Conservation (phyloP, 92 coral and sea anemone genomes). For the Bergia sp. region DNA sequence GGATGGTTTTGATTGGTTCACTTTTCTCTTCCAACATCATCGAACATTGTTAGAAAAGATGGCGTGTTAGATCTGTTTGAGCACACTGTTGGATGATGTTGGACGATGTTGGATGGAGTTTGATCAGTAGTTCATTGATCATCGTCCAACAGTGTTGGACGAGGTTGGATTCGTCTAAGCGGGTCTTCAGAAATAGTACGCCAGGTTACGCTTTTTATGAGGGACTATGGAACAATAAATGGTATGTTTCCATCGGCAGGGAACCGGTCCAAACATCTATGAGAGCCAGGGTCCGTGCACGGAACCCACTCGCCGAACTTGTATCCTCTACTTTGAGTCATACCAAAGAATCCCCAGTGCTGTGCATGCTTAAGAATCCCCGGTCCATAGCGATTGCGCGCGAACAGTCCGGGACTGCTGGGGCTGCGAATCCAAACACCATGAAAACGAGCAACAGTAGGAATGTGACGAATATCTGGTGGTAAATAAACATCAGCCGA, state of each 20-base stretch:
- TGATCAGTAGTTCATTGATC: too few species aligned
- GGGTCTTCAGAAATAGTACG: too few species aligned
- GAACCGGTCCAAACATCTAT: conserved; percentile 46
- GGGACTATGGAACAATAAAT: conserved; percentile 14
- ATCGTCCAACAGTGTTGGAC: too few species aligned
- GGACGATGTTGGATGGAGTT: too few species aligned
- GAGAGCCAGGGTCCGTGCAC: conserved; percentile 46
- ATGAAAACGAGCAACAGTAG: conserved; percentile 8
- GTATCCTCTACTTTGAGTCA: conserved; percentile 40
- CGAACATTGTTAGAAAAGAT: too few species aligned
- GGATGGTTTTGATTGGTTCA: too few species aligned
- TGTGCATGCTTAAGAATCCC: conserved; percentile 62
- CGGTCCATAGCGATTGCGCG: conserved; percentile 56
- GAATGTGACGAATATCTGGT: conserved; percentile 39
- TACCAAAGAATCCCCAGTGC: conserved; percentile 28
- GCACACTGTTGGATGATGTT: too few species aligned
- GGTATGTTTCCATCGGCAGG: conserved; percentile 71
- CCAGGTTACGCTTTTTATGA: too few species aligned
- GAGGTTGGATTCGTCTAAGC: too few species aligned
- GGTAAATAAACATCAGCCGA: conserved; percentile 54
- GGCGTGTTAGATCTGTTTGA: too few species aligned
- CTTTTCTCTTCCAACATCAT: too few species aligned
- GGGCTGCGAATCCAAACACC: conserved; percentile 41
- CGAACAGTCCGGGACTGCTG: conserved; percentile 58
- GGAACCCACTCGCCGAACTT: conserved; percentile 36